These are phyloP conservation scores for Uromys caudimaculatus DNA, from an alignment of 2,797 vertebrate species.

Conservation along the genomic window DNA sequence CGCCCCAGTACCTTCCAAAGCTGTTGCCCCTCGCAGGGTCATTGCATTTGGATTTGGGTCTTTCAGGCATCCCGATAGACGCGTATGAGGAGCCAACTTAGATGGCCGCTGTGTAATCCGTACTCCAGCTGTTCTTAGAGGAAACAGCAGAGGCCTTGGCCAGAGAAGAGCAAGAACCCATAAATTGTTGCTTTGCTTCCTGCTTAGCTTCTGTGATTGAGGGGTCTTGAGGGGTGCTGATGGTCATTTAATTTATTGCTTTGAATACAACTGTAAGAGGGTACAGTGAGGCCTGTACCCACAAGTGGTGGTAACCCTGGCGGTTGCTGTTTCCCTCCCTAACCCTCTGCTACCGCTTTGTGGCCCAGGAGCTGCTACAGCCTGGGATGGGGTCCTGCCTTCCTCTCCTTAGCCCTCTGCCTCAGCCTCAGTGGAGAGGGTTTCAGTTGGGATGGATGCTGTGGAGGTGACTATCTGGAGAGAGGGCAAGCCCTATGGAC, in stretches of 20 bases:
- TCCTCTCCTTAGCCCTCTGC: conserved; percentile 49
- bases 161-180: conserved; percentile 7
- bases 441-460: conserved; percentile 13
- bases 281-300: conserved; percentile 57
- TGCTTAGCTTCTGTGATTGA: conserved; percentile 68
- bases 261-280: conserved; percentile 70
- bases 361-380: conserved; percentile 80
- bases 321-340: conserved; percentile 43
- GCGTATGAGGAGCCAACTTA: background rate
- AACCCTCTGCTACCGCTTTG: conserved; percentile 56
- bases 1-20: conserved; percentile 58
- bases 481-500: conserved; percentile 70
- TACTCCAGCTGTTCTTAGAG: conserved; percentile 61
- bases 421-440: background rate
- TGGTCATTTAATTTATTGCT: conserved; percentile 81
- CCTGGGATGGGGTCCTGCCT: conserved; percentile 65
- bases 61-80: conserved; percentile 35
- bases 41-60: conserved; percentile 62
- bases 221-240: conserved; percentile 51
- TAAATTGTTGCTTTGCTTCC: conserved; percentile 70
- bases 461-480: conserved; percentile 38
- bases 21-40: conserved; percentile 36
- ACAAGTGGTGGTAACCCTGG: conserved; percentile 54
- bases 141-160: conserved; percentile 47
- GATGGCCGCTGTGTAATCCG: background rate